Evolutionary conservation across 2,888 invertebrate species (phyloP).

Genomic region (Brenthis hecate): DNA sequence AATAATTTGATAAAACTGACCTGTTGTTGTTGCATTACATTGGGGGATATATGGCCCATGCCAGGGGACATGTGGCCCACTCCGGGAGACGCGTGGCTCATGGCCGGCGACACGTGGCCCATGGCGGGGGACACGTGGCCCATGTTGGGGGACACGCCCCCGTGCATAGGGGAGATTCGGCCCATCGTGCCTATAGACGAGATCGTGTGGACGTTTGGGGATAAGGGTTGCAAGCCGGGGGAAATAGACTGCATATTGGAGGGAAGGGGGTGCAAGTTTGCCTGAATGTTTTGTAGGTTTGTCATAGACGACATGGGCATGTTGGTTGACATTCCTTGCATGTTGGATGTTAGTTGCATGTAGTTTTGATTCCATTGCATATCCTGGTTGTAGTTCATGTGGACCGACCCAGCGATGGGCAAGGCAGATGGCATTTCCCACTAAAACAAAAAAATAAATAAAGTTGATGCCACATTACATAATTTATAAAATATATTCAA

Average conservation of each 20-base stretch:
- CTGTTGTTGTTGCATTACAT: conserved; percentile 40
- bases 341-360: conserved; percentile 40
- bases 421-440: conserved; percentile 40
- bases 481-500: not conserved
- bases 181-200: conserved; percentile 13
- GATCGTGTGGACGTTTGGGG: conserved; percentile 37
- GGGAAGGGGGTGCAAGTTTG: conserved; percentile 31
- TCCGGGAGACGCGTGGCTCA: conserved; percentile 42
- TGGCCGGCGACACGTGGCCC: conserved; percentile 43
- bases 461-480: not conserved
- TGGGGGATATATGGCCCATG: conserved; percentile 41
- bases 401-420: conserved; percentile 39
- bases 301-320: conserved; percentile 31
- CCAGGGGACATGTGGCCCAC: conserved; percentile 45
- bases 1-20: not conserved
- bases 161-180: conserved; percentile 29
- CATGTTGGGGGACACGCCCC: conserved; percentile 41
- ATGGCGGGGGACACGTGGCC: conserved; percentile 44
- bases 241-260: conserved; percentile 40
- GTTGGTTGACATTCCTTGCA: conserved; percentile 31
- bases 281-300: conserved; percentile 38
- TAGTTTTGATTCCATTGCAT: conserved; percentile 42
- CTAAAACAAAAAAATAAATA: conserved; percentile 29
- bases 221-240: conserved; percentile 37
- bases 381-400: conserved; percentile 37